Evolutionary conservation across 2,797 vertebrate genomes (phyloP), one percentile per base, ranked within the genome.

Genomic region (Yasuhikotakia modesta): DNA sequence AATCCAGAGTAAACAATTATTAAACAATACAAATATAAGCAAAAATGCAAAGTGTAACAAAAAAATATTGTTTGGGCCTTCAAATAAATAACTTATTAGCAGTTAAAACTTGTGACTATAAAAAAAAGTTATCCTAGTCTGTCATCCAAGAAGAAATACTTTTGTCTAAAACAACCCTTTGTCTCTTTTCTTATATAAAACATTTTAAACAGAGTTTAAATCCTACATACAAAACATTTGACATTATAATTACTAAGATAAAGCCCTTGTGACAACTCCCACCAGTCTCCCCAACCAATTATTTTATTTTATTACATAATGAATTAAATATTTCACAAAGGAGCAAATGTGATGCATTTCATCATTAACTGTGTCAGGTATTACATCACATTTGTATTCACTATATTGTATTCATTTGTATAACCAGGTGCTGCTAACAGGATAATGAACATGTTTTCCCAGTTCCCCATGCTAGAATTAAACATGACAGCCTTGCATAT

Each of bases 321-420:
- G 7, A 74, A 5, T 27, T n/a, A 3, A 17, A n/a, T 30, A 45
- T 46, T 57, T 57, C 39, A n/a, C 8, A 46, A 19, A 13, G 35
- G 14, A 10, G 8, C n/a, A 53, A 16, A 50, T 2, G 3, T 50
- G 24, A 64, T 52, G 2, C 6, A 57, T 63, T 63, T 63, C 60
- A 35, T 35, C 60, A 63, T 58, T 32, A 67, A 55, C 35, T 57
- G 24, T 19, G 12, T 55, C n/a, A 57, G 21, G 22, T 16, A 65
- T 30, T 57, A 35, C 35, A 30, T 76, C 63, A 46, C 50, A 67
- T 75, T 67, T 67, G 22, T 39, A 57, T 66, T n/a, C 10, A 11
- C 14, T 39, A 17, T 16, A 13, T 24, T 19, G 60, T 12, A 24
- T 24, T n/a, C n/a, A n/a, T n/a, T n/a, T n/a, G n/a, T n/a, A n/a